Evolutionary conservation across 2,888 invertebrate genomes (phyloP).

Genomic region (Agrilus mali): DNA sequence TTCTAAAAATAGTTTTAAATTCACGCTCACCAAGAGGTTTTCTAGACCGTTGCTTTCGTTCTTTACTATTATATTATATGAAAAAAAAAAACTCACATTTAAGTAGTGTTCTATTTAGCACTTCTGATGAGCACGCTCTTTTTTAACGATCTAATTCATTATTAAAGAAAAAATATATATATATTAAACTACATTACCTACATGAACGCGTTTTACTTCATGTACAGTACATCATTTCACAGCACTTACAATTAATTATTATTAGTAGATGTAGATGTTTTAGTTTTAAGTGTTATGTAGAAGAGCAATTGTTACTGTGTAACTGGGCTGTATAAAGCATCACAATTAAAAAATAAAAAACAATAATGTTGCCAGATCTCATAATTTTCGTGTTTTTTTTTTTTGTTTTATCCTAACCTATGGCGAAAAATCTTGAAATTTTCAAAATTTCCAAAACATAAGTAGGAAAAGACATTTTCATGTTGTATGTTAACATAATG

Average conservation of each 20-base stretch:
- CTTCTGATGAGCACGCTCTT: no score
- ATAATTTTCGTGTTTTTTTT: constrained; percentile 11
- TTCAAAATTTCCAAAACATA: no score
- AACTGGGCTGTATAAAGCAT: constrained; percentile 56
- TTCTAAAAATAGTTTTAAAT: constrained; percentile 6
- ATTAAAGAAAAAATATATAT: no score
- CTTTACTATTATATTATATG: no score
- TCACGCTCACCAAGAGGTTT: constrained; percentile 5
- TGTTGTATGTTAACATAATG: no score
- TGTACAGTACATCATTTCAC: constrained; percentile 31
- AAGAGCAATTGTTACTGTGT: constrained; percentile 56
- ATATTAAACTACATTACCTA: background rate
- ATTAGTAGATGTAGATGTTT: constrained; percentile 45
- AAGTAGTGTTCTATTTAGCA: no score
- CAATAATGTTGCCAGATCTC: constrained; percentile 57
- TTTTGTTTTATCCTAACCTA: background rate
- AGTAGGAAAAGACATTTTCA: no score
- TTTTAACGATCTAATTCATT: no score
- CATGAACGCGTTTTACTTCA: constrained; percentile 14
- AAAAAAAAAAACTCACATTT: no score
- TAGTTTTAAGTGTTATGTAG: constrained; percentile 54
- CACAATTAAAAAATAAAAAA: constrained; percentile 43
- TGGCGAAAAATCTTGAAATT: no score
- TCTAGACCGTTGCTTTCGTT: no score
- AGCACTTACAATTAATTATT: constrained; percentile 30